Conservation (phyloP, 2,888 invertebrate species). For the Drosophila fungiperda region DNA sequence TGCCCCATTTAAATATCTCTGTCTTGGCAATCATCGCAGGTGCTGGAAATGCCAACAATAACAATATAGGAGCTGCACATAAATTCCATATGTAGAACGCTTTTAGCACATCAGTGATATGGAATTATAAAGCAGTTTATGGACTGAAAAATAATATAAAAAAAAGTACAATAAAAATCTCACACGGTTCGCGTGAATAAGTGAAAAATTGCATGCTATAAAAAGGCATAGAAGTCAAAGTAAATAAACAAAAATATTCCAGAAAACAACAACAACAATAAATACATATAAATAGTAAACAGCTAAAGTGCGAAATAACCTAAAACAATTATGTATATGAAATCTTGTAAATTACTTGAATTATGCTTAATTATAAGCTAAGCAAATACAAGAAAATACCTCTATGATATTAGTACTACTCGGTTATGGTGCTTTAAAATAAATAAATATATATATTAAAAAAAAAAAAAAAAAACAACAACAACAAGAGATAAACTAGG, state of each 20-base stretch:
- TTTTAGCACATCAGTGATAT: conserved; percentile 78
- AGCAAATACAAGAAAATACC: conserved; percentile 34
- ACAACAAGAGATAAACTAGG: neutral
- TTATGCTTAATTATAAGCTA: conserved; percentile 37
- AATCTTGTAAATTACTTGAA: conserved; percentile 15
- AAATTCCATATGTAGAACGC: conserved; percentile 41
- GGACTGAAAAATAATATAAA: conserved; percentile 8
- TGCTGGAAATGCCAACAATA: conserved; percentile 13
- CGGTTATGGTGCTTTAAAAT: conserved; percentile 43
- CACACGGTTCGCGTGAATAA: conserved; percentile 39
- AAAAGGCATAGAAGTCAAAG: conserved; percentile 13
- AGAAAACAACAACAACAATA: conserved; percentile 7
- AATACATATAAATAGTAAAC: conserved; percentile 11
- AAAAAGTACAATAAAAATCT: conserved; percentile 9
- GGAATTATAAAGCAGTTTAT: conserved; percentile 24
- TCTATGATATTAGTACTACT: conserved; percentile 13
- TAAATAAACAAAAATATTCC: conserved; percentile 8
- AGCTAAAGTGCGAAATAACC: conserved; percentile 12
- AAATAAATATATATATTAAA: conserved; percentile 10
- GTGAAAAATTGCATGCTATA: conserved; percentile 45
- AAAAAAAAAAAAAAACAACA: conserved; percentile 4
- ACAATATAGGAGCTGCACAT: conserved; percentile 17
- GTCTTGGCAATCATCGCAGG: conserved; percentile 26
- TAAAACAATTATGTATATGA: conserved; percentile 3
- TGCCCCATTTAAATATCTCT: conserved; percentile 38